Conservation (phyloP, 2,888 invertebrate genomes). For the Xylota segnis region DNA sequence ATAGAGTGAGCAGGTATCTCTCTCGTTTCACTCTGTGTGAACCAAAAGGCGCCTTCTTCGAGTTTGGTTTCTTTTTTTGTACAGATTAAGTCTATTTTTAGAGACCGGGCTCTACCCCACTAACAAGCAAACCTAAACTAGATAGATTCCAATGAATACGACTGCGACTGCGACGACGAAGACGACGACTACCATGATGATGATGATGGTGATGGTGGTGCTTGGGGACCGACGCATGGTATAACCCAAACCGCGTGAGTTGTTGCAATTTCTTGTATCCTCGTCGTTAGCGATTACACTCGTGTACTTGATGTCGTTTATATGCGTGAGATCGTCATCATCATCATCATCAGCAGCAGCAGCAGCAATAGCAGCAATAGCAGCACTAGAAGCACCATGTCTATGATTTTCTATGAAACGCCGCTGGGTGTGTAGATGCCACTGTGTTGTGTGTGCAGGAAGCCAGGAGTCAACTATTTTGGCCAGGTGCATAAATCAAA, state of each 20-base stretch:
- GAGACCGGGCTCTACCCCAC: slow-evolving; percentile 54
- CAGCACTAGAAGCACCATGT: no score
- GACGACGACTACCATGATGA: slow-evolving; percentile 2
- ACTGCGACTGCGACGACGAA: neutral
- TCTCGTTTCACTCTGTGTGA: neutral
- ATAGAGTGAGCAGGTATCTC: neutral
- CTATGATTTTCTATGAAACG: slow-evolving; percentile 35
- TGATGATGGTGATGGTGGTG: slow-evolving; percentile 27
- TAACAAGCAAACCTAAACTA: slow-evolving; percentile 59
- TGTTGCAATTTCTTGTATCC: slow-evolving; percentile 30
- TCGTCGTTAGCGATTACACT: slow-evolving; percentile 45
- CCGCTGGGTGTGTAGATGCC: slow-evolving; percentile 35
- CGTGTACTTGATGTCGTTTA: slow-evolving; percentile 51
- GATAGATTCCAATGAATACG: slow-evolving; percentile 63
- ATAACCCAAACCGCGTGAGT: slow-evolving; percentile 1
- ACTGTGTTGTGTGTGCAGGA: slow-evolving; percentile 48
- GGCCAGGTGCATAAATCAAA: slow-evolving; percentile 64
- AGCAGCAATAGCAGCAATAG: no score
- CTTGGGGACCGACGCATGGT: slow-evolving; percentile 19
- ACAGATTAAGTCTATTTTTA: slow-evolving; percentile 72
- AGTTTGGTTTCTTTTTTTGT: neutral
- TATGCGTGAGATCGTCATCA: slow-evolving; percentile 47
- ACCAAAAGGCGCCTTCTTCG: slow-evolving; percentile 14
- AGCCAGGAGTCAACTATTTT: slow-evolving; percentile 67
- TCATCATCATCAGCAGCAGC: slow-evolving; percentile 6